These are phyloP conservation scores for Tachuris rubrigastra DNA, from an alignment of 2,113 vertebrate genomes.

Conservation along the genomic window DNA sequence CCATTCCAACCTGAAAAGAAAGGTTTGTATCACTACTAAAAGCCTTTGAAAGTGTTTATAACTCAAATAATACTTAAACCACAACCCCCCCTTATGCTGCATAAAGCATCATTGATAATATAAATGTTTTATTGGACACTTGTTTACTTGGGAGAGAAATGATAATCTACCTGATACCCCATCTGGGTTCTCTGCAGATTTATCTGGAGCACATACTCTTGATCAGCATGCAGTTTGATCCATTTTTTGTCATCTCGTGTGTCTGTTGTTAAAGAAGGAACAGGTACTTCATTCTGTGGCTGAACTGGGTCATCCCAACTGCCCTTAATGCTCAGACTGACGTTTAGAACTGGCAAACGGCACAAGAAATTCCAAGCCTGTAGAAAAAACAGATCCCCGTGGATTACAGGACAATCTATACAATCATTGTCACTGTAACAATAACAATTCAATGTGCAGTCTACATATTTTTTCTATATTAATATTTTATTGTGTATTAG, in stretches of 20 bases:
- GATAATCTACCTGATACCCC: slow-evolving; percentile 82
- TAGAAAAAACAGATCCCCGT: background rate
- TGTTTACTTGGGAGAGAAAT: slow-evolving; percentile 42
- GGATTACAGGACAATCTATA: background rate
- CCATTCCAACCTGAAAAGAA: background rate
- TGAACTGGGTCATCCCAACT: slow-evolving; percentile 82
- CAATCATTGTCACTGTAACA: background rate
- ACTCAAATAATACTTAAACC: slow-evolving; percentile 3
- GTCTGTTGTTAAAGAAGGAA: slow-evolving; percentile 70
- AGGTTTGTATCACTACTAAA: background rate
- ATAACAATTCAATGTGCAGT: background rate
- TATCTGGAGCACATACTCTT: slow-evolving; percentile 95
- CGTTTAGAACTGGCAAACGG: slow-evolving; percentile 86
- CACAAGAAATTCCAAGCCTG: slow-evolving; percentile 92
- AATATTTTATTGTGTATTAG: background rate
- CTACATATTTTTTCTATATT: background rate
- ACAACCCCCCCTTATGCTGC: background rate
- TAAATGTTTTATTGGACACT: background rate
- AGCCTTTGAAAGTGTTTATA: slow-evolving; percentile 33
- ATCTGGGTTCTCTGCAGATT: slow-evolving; percentile 80
- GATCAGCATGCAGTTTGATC: slow-evolving; percentile 91
- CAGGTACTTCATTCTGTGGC: slow-evolving; percentile 74
- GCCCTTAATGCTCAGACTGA: slow-evolving; percentile 87
- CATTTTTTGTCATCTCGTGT: slow-evolving; percentile 82
- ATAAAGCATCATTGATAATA: background rate